Percentiles rank a stretch among this genome's conserved stretches.
Conservation (phyloP, 2,113 vertebrate genomes). For the Pseudois nayaur region DNA sequence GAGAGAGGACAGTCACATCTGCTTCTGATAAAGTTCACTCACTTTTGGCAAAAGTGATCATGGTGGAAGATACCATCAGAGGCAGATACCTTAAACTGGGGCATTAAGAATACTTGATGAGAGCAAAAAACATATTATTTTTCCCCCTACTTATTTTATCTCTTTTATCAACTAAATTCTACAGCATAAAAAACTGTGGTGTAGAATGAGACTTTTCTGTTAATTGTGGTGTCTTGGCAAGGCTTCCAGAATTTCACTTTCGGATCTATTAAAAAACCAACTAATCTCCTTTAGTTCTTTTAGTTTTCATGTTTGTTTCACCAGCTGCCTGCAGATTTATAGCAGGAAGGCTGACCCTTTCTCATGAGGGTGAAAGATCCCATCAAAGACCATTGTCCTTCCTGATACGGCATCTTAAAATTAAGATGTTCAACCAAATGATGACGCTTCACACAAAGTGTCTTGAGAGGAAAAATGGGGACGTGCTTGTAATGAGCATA, state of each 20-base stretch:
- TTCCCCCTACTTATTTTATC: background rate
- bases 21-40: background rate
- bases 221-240: background rate
- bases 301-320: background rate
- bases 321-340: background rate
- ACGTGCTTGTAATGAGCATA: background rate
- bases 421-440: background rate
- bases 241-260: background rate
- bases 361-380: background rate
- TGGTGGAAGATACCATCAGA: background rate
- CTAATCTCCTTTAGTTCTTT: background rate
- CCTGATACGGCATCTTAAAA: background rate
- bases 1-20: background rate
- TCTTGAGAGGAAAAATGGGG: background rate
- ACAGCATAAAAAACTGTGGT: background rate
- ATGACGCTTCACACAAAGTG: background rate
- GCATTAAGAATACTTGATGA: background rate
- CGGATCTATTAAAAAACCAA: background rate
- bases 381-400: background rate
- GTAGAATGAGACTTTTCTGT: background rate
- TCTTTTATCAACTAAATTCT: background rate
- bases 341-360: background rate
- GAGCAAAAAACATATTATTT: background rate
- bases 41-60: background rate
- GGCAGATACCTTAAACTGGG: background rate